Evolutionary conservation across 2,113 vertebrate species (phyloP).

Genomic region (Eolophus roseicapilla): DNA sequence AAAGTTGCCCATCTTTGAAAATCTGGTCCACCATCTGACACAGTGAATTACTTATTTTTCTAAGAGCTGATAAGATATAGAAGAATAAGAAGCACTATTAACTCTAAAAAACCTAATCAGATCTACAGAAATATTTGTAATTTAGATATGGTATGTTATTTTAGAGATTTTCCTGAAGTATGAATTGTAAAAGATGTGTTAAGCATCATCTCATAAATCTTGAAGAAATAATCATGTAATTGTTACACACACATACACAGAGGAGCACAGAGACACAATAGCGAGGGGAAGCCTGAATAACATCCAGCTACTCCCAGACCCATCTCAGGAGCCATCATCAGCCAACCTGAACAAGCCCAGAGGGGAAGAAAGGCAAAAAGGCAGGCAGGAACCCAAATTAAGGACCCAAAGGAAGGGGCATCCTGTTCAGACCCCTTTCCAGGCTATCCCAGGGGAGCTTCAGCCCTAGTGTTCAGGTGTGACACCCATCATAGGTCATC

Average conservation of each 20-base stretch:
- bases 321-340: not conserved
- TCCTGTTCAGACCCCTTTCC: not conserved
- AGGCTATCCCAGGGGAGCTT: not conserved
- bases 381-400: not conserved
- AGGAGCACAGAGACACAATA: not conserved
- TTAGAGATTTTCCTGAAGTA: not conserved
- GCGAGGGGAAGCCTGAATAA: not conserved
- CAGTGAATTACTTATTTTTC: not conserved
- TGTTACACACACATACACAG: not conserved
- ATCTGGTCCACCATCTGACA: not conserved
- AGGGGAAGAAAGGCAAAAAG: not conserved
- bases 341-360: not conserved
- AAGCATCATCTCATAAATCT: not conserved
- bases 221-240: not conserved
- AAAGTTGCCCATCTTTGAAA: not conserved
- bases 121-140: not conserved
- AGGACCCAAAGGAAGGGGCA: not conserved
- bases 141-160: not conserved
- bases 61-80: not conserved
- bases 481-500: not conserved
- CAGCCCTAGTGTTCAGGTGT: not conserved
- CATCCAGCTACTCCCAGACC: not conserved
- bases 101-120: not conserved
- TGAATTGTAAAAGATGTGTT: not conserved
- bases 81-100: not conserved